Base-by-base conservation (phyloP, 2,113 vertebrate genomes). In the Syngnathoides biaculeatus region DNA sequence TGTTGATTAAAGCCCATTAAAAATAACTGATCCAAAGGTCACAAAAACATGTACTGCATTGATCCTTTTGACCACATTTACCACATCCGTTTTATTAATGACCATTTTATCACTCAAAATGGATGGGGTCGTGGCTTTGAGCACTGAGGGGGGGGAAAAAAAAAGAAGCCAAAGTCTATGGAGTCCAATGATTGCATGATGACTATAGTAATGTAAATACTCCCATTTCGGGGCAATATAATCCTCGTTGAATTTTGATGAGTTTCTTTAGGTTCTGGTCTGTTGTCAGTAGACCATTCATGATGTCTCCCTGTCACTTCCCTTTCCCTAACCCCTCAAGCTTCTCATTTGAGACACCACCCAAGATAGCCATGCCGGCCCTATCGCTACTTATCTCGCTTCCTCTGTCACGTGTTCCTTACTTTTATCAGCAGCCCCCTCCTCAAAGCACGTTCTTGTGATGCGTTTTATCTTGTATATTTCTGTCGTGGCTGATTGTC, bases 381-480 rank as follows among this genome's bases (percentile, higher is more conserved):
- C 48, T 61, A 71, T 61, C 68, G 64, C 35, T 38, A 59, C 72
- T 78, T 78, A 81, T 81, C 72, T 69, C 11, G 24, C 24, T 62
- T 63, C 52, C 65, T 38, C 57, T 53, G 58, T 74, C 71, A 55
- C 70, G 60, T 60, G 52, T 42, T 50, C 50, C 19, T 52, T 42
- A 64, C 35, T 38, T 15, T 43, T 6, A 13, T 45, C 11, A 22
- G 12, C 24, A 62, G 35, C 4, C 39, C 22, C 9, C 19, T 65
- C 59, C 74, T 35, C 4, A 1, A 30, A 65, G 20, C 67, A 56
- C 43, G 42, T n/a, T 65, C 53, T 35, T 20, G 39, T 26, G 12
- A 30, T 6, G n/a, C 72, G 57, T 67, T 69, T 71, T 81, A 73
- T 86, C 74, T 67, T 3, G 15, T 64, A 15, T 27, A 38, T 65